Percentiles rank a stretch among this genome's conserved stretches.
These are phyloP conservation scores for Boulengeromyrus knoepffleri DNA, from an alignment of 2,113 vertebrate species.

Conservation along the genomic window DNA sequence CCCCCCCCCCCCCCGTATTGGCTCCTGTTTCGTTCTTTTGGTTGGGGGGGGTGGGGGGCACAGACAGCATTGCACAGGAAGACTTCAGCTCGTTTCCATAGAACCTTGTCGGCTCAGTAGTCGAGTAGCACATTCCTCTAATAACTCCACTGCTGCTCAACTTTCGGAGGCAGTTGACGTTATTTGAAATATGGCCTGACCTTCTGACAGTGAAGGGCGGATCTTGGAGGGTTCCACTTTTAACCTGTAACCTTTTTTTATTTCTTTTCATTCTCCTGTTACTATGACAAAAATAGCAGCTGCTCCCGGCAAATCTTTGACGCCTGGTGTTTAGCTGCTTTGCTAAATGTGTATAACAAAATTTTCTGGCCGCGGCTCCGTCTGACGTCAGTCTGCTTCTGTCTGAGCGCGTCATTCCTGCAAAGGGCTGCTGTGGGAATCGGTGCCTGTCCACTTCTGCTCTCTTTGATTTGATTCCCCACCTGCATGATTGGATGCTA, in stretches of 20 bases:
- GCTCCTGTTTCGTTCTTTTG: slow-evolving; percentile 40
- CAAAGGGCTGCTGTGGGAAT: slow-evolving; percentile 90
- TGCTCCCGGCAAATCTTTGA: slow-evolving; percentile 44
- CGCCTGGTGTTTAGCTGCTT: slow-evolving; percentile 41
- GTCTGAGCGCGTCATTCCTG: slow-evolving; percentile 49
- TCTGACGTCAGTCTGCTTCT: slow-evolving; percentile 30
- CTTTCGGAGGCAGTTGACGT: slow-evolving; percentile 46
- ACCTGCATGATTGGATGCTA: slow-evolving; percentile 99
- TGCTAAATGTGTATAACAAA: slow-evolving; percentile 29
- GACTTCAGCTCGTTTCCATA: slow-evolving; percentile 53
- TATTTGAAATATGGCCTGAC: slow-evolving; percentile 67
- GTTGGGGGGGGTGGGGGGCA: slow-evolving; percentile 57
- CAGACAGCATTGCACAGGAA: slow-evolving; percentile 95
- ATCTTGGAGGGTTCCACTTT: slow-evolving; percentile 47
- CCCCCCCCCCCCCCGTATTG: slow-evolving; percentile 49
- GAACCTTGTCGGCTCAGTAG: neutral
- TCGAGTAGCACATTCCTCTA: neutral
- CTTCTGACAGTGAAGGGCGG: slow-evolving; percentile 36
- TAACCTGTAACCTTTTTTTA: slow-evolving; percentile 56
- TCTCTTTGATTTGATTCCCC: slow-evolving; percentile 50
- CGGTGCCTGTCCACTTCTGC: slow-evolving; percentile 77
- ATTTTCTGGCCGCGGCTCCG: slow-evolving; percentile 55
- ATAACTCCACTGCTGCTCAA: slow-evolving; percentile 33
- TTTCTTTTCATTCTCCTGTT: slow-evolving; percentile 44
- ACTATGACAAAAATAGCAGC: slow-evolving; percentile 38